Percentiles rank a stretch among this genome's conserved stretches.
These are phyloP conservation scores for Astyanax mexicanus DNA, from an alignment of 2,797 vertebrate genomes.

Conservation along the genomic window DNA sequence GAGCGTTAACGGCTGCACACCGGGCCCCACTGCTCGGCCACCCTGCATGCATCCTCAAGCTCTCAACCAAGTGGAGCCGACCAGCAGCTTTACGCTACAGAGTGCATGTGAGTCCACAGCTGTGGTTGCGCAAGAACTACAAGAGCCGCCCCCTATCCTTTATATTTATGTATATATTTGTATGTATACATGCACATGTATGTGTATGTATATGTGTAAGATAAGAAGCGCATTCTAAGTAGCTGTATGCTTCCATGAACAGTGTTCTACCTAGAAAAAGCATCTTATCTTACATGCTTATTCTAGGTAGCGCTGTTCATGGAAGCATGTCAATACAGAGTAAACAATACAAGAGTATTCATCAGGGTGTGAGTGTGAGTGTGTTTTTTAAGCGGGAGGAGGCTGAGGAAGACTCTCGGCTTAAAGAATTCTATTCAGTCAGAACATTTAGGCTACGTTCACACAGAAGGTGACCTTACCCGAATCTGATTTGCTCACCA, in stretches of 20 bases:
- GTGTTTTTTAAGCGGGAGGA: conserved; percentile 40
- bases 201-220: too few relatives aligned
- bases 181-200: too few relatives aligned
- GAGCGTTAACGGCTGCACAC: conserved; percentile 14
- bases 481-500: too few relatives aligned
- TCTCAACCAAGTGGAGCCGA: conserved; percentile 4
- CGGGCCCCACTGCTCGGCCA: background rate
- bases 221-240: too few relatives aligned
- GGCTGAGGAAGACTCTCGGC: conserved; percentile 9
- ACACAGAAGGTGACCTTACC: too few relatives aligned
- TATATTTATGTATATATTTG: too few relatives aligned
- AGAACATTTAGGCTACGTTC: too few relatives aligned
- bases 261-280: too few relatives aligned
- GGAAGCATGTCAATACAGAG: conserved; percentile 32
- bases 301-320: conserved; percentile 47
- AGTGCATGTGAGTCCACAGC: conserved; percentile 12
- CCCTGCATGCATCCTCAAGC: background rate
- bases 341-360: conserved; percentile 33
- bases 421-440: background rate
- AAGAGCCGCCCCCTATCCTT: too few relatives aligned
- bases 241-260: too few relatives aligned
- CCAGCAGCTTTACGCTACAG: background rate
- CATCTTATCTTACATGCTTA: too few relatives aligned
- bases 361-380: conserved; percentile 35
- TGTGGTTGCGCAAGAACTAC: conserved; percentile 34